Percentiles rank a stretch among this genome's conserved stretches.
Evolutionary conservation across 2,113 vertebrate genomes (phyloP).

Genomic region (Syrmaticus mikado): DNA sequence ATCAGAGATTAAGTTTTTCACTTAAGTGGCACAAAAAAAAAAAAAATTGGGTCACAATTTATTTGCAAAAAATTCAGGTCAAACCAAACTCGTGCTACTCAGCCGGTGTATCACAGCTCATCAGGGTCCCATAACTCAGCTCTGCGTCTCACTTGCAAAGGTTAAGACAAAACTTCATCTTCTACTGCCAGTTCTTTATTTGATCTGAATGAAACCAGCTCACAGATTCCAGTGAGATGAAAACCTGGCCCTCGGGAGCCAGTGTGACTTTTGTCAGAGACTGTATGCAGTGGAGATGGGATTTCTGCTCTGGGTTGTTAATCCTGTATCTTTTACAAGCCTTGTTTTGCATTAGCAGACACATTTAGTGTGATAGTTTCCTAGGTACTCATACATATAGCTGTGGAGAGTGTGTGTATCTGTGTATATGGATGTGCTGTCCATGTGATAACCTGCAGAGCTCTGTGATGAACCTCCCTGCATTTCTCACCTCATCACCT

Average conservation of each 20-base stretch:
- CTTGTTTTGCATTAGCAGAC: background rate
- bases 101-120: background rate
- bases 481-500: background rate
- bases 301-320: background rate
- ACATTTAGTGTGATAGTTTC: background rate
- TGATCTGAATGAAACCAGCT: background rate
- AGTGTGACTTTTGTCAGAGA: background rate
- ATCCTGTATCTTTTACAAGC: background rate
- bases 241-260: background rate
- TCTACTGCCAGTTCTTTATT: slow-evolving; percentile 8
- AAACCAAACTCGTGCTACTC: background rate
- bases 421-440: background rate
- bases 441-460: background rate
- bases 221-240: background rate
- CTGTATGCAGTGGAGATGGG: background rate
- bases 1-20: slow-evolving; percentile 43
- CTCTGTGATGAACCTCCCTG: background rate
- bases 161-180: background rate
- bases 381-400: background rate
- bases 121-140: background rate
- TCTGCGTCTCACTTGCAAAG: background rate
- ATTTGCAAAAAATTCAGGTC: slow-evolving; percentile 43
- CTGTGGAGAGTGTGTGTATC: background rate
- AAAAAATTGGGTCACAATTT: background rate
- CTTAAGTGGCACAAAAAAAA: background rate